Evolutionary conservation across 2,888 invertebrate species (phyloP).

Genomic region (Siphlonurus alternatus): DNA sequence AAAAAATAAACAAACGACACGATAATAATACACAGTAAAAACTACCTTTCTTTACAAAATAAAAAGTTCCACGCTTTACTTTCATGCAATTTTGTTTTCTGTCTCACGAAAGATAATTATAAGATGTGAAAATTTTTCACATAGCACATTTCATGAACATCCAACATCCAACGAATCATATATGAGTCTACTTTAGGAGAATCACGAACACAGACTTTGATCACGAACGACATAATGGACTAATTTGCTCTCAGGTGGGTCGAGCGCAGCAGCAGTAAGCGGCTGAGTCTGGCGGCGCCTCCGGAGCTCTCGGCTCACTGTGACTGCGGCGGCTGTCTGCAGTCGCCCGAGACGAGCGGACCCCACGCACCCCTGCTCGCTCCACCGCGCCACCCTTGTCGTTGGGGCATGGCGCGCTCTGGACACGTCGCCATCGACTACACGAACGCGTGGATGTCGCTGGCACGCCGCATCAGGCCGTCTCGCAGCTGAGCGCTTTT

Average conservation of each 20-base stretch:
- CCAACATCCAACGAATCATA: too few relatives aligned
- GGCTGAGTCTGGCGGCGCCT: not conserved
- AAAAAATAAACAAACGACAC: too few relatives aligned
- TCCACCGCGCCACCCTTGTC: not conserved
- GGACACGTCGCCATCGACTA: slow-evolving; percentile 2
- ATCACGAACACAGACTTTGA: too few relatives aligned
- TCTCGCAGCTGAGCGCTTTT: not conserved
- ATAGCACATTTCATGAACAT: too few relatives aligned
- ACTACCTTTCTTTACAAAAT: too few relatives aligned
- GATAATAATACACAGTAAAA: too few relatives aligned
- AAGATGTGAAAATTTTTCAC: too few relatives aligned
- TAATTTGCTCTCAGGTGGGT: not conserved
- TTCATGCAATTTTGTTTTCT: too few relatives aligned
- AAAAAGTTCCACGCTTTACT: too few relatives aligned
- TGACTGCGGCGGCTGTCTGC: not conserved
- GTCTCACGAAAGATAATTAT: too few relatives aligned
- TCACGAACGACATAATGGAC: too few relatives aligned
- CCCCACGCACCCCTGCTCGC: not conserved
- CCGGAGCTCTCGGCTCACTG: not conserved
- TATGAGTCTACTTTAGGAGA: too few relatives aligned
- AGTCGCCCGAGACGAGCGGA: not conserved
- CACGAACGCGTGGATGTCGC: slow-evolving; percentile 1
- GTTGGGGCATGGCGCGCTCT: not conserved
- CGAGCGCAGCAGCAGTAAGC: not conserved
- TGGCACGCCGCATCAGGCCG: not conserved